phyloP scores from a whole-genome alignment of 2,888 invertebrate genomes.

The Pyrrhosoma nymphula region DNA sequence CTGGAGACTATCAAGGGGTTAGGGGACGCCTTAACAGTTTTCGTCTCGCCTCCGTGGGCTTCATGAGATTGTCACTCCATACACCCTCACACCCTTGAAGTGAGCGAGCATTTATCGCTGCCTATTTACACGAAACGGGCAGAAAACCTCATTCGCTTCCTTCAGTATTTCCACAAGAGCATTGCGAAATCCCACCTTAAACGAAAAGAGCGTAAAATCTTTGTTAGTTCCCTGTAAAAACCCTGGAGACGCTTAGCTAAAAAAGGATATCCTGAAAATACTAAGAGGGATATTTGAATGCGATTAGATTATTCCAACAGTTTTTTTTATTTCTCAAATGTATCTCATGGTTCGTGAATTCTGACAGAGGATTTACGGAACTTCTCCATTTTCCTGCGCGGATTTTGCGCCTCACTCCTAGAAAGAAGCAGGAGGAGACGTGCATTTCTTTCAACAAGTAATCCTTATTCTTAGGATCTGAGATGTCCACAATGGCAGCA shows the following conservation, averaged over 20 bases:
- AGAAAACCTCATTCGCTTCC: background rate
- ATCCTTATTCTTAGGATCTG: background rate
- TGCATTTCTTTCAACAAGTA: background rate
- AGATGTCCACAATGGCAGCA: background rate
- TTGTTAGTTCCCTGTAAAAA: too few relatives aligned
- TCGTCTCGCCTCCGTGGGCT: background rate
- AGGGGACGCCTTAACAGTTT: background rate
- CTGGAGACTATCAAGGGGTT: background rate
- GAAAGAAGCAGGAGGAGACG: background rate
- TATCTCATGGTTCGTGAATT: background rate
- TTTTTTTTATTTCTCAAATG: background rate
- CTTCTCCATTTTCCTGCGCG: background rate
- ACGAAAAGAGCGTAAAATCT: background rate
- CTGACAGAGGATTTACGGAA: background rate
- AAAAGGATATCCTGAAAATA: background rate
- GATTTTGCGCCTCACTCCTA: background rate
- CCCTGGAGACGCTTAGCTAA: background rate
- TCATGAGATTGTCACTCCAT: too few relatives aligned
- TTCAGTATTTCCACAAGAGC: background rate
- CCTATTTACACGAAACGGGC: background rate
- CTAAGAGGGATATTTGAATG: too few relatives aligned
- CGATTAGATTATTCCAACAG: background rate
- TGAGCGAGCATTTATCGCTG: background rate
- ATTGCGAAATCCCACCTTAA: background rate
- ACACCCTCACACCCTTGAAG: background rate